Evolutionary conservation across 1,140 invertebrate genomes (phyloP), one percentile per base, ranked within the genome.

Genomic region (Homarus americanus): DNA sequence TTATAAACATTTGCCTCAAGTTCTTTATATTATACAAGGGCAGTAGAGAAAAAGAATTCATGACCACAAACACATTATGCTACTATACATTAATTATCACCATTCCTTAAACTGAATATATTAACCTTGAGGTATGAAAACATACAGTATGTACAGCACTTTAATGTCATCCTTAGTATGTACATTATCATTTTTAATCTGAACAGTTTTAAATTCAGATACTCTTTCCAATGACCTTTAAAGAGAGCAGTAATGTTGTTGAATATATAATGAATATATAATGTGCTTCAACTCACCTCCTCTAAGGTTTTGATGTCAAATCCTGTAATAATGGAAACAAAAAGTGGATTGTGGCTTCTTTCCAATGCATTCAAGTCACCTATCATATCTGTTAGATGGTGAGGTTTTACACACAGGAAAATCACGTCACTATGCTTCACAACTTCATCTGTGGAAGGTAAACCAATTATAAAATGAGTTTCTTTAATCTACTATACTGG

Each of bases 401-500:
- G 92, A 15, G 92, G 92, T 41, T 92, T 92, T 10, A 92, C 86
- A 78, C 87, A 91, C 63, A 92, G 41, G 75, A 91, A 92, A 38
- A 92, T 86, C 32, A 92, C 75, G 66, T 89, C 84, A 58, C 89
- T 58, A 24, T 44, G 28, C 17, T 38, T 24, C 38, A 86, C 58
- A 41, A 91, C 82, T 44, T 76, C 75, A 69, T 86, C 84, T 91
- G 82, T 17, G 44, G 17, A 53, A 58, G 24, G 79, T 66, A 66
- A 41, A 53, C 10, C 38, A 49, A 49, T 53, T 53, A 80, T 12
- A 76, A 40, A 1, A 69, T 17, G 9, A 49, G 44, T 49, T 49
- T 17, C 44, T 17, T 17, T 58, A 58, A 1, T 20, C n/a, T n/a
- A n/a, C n/a, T n/a, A n/a, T n/a, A n/a, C n/a, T n/a, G n/a, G n/a